Percentiles rank a stretch among this genome's conserved stretches.
These are phyloP conservation scores for Pogonomyrmex barbatus DNA, from an alignment of 1,140 invertebrate species.

Conservation along the genomic window DNA sequence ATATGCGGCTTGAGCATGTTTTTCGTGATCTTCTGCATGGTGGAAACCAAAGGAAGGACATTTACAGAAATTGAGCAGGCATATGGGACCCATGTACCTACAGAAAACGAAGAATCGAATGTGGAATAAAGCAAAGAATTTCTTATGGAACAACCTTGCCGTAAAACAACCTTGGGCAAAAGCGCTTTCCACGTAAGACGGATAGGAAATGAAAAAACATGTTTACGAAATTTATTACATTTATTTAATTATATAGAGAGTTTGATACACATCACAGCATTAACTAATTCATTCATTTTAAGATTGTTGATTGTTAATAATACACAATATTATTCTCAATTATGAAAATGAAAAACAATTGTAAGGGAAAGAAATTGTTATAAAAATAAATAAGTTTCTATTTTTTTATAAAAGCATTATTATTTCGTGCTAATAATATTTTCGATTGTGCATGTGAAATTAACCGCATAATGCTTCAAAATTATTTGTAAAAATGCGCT, in stretches of 20 bases:
- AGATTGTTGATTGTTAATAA: background rate
- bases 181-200: background rate
- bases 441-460: background rate
- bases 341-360: background rate
- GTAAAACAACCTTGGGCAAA: background rate
- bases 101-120: background rate
- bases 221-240: background rate
- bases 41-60: slow-evolving; percentile 90
- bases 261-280: background rate
- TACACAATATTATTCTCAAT: background rate
- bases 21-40: slow-evolving; percentile 88
- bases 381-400: background rate
- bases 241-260: background rate
- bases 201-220: background rate
- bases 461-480: background rate
- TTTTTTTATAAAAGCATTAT: background rate
- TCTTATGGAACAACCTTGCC: background rate
- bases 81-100: slow-evolving; percentile 63
- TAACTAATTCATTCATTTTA: background rate
- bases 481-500: background rate
- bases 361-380: background rate
- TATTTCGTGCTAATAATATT: slow-evolving; percentile 6
- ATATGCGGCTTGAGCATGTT: slow-evolving; percentile 88
- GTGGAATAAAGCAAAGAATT: background rate
- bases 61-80: slow-evolving; percentile 87